Percentiles rank a stretch among this genome's conserved stretches.
Conservation (phyloP, 2,797 vertebrate species). For the Pipistrellus kuhlii region DNA sequence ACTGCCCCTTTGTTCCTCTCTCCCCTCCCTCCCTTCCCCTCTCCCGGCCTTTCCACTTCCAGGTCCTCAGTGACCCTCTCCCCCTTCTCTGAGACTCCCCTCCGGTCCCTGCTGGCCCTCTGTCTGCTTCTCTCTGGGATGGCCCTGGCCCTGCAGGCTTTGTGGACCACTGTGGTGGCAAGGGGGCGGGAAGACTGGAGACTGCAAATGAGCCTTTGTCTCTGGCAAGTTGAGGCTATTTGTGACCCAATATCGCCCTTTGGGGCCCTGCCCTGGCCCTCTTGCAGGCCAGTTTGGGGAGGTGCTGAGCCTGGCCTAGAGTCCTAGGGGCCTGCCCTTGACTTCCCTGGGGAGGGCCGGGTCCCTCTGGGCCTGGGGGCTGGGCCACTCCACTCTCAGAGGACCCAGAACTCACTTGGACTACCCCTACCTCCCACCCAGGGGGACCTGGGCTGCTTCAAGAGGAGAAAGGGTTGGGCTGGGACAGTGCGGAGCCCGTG, state of each 20-base stretch:
- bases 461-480: neutral
- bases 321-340: neutral
- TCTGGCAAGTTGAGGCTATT: conserved; percentile 48
- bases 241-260: conserved; percentile 41
- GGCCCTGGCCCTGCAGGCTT: neutral
- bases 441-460: neutral
- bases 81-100: too few species aligned
- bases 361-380: neutral
- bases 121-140: neutral
- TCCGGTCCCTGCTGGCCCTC: neutral
- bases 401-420: neutral
- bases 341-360: neutral
- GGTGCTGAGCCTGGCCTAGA: neutral
- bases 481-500: neutral
- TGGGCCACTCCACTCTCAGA: neutral
- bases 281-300: neutral
- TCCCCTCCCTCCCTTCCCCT: too few species aligned
- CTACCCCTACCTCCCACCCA: neutral
- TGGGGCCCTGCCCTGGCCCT: conserved; percentile 7
- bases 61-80: too few species aligned
- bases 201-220: conserved; percentile 35
- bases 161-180: neutral
- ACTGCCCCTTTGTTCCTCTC: neutral
- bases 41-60: too few species aligned
- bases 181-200: conserved; percentile 2